phyloP scores from a whole-genome alignment of 30 jellyfish, hydroid and myxozoan species.

The Chrysaora quinquecirrha region DNA sequence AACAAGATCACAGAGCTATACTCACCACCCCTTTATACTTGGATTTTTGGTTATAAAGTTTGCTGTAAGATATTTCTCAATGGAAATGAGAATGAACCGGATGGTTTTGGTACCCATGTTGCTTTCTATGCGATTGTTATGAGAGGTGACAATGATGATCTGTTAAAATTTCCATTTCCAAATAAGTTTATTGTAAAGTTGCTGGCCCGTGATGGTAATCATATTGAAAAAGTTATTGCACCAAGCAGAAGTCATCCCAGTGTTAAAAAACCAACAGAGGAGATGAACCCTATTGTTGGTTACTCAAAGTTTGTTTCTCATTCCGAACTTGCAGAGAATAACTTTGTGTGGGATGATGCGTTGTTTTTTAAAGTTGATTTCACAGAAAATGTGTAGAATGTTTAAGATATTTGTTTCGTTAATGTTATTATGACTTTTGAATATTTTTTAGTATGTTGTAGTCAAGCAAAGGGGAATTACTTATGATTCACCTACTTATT shows the following conservation, averaged over 20 bases:
- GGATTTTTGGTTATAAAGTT: constrained; percentile 64
- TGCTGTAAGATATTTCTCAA: constrained; percentile 57
- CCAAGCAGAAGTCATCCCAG: constrained; percentile 11
- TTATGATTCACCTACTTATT: too few species aligned
- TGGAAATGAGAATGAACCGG: constrained; percentile 54
- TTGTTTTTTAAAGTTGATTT: constrained; percentile 47
- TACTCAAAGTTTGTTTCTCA: constrained; percentile 47
- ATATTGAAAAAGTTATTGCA: constrained; percentile 36
- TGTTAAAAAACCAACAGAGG: not conserved
- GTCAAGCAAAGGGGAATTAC: too few species aligned
- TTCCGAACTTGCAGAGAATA: constrained; percentile 13
- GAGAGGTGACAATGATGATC: constrained; percentile 73
- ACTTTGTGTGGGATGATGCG: constrained; percentile 58
- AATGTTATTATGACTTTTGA: too few species aligned
- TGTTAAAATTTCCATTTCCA: constrained; percentile 75
- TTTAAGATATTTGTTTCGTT: too few species aligned
- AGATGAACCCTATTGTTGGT: constrained; percentile 1
- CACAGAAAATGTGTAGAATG: too few species aligned
- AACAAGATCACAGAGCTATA: constrained; percentile 55
- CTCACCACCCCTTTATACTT: constrained; percentile 79
- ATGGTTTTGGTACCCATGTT: constrained; percentile 47
- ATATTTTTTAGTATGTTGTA: too few species aligned
- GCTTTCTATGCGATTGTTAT: constrained; percentile 64
- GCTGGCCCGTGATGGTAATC: constrained; percentile 6
- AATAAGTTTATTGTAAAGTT: constrained; percentile 42